Conservation (phyloP, 1,140 invertebrate species). For the Plodia interpunctella region DNA sequence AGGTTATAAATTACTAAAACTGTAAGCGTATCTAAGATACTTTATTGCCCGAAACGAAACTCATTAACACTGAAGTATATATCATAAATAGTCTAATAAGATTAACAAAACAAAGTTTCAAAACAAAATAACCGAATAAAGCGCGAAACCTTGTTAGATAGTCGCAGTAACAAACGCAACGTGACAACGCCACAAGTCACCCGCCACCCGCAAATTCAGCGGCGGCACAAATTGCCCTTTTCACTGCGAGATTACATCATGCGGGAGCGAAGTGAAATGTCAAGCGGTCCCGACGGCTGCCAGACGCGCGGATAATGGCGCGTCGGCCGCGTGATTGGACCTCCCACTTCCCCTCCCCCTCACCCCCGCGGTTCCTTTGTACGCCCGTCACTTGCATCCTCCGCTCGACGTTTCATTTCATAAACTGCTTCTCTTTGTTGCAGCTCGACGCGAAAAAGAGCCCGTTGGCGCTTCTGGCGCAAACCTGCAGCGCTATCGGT, state of each 20-base stretch:
- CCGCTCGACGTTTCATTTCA: constrained; percentile 70
- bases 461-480: constrained; percentile 93
- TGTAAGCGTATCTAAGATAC: neutral
- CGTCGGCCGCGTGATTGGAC: constrained; percentile 76
- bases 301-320: constrained; percentile 77
- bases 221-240: constrained; percentile 76
- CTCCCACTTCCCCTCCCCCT: constrained; percentile 41
- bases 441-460: constrained; percentile 97
- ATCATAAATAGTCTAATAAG: too few species aligned
- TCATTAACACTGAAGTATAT: neutral
- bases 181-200: constrained; percentile 67
- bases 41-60: neutral
- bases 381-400: constrained; percentile 66
- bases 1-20: neutral
- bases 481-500: constrained; percentile 97
- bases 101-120: too few species aligned
- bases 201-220: constrained; percentile 67
- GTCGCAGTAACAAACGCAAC: constrained; percentile 66
- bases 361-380: constrained; percentile 63
- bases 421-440: constrained; percentile 78
- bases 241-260: constrained; percentile 77
- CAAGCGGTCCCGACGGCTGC: constrained; percentile 74
- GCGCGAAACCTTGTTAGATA: too few species aligned
- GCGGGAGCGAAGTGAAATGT: constrained; percentile 76
- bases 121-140: too few species aligned